Conservation (phyloP, 2,888 invertebrate genomes). For the Limnephilus rhombicus region DNA sequence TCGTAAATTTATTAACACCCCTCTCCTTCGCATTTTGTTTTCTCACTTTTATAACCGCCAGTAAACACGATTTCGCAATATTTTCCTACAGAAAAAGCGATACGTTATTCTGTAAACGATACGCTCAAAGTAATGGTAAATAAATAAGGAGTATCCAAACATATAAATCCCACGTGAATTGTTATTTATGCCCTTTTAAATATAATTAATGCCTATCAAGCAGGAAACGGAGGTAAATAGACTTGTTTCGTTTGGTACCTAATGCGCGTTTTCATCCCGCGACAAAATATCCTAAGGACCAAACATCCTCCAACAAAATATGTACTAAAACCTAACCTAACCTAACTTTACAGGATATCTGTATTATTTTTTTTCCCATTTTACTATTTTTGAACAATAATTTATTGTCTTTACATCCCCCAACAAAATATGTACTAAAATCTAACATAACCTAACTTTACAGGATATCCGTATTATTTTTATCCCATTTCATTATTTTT, state of each 20-base stretch:
- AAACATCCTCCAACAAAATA: too few relatives aligned
- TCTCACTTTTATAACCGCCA: slow-evolving; percentile 50
- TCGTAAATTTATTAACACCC: slow-evolving; percentile 64
- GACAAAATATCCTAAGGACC: too few relatives aligned
- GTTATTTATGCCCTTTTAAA: slow-evolving; percentile 32
- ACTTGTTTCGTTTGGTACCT: neutral
- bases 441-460: too few relatives aligned
- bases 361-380: too few relatives aligned
- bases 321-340: too few relatives aligned
- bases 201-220: neutral
- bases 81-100: slow-evolving; percentile 19
- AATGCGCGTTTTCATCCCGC: too few relatives aligned
- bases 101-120: slow-evolving; percentile 22
- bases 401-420: too few relatives aligned
- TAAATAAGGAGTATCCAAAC: slow-evolving; percentile 13
- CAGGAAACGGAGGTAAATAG: neutral
- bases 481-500: too few relatives aligned
- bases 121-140: slow-evolving; percentile 6
- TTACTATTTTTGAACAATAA: too few relatives aligned
- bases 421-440: too few relatives aligned
- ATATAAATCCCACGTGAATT: slow-evolving; percentile 5
- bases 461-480: too few relatives aligned
- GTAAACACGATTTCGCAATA: slow-evolving; percentile 17
- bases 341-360: too few relatives aligned
- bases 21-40: slow-evolving; percentile 35